A percentile compares a stretch with the other conserved stretches of the same genome.
phyloP scores from a whole-genome alignment of 2,888 invertebrate genomes.

The Diaphora mendica region DNA sequence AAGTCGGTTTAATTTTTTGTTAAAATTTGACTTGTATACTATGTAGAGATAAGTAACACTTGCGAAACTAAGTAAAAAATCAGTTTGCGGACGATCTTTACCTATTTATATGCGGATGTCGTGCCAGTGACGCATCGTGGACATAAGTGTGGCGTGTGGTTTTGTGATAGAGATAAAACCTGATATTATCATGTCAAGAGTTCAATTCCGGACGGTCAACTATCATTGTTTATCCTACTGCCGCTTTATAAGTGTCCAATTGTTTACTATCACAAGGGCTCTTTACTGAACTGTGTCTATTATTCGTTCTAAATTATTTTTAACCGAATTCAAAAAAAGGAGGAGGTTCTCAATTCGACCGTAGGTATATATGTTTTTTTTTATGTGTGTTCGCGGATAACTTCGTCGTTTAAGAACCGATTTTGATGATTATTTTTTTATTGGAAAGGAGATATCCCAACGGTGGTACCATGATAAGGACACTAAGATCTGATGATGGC shows the following conservation, averaged over 20 bases:
- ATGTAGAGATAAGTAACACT: neutral
- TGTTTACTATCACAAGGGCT: constrained; percentile 17
- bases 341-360: too few species aligned
- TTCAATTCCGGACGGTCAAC: constrained; percentile 22
- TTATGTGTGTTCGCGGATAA: too few species aligned
- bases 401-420: too few species aligned
- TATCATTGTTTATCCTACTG: constrained; percentile 18
- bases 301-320: neutral
- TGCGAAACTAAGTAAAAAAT: neutral
- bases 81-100: neutral
- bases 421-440: too few species aligned
- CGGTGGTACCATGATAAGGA: too few species aligned
- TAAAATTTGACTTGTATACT: too few species aligned
- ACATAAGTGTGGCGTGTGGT: constrained; percentile 11
- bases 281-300: constrained; percentile 3
- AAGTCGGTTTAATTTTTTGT: too few species aligned
- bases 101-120: neutral
- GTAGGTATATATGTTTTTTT: too few species aligned
- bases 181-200: constrained; percentile 23
- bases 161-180: constrained; percentile 22
- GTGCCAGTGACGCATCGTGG: neutral
- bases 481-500: too few species aligned
- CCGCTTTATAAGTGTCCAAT: constrained; percentile 6
- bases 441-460: too few species aligned
- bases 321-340: too few species aligned